Conservation (phyloP, 2,888 invertebrate genomes). For the Anaspis maculata region DNA sequence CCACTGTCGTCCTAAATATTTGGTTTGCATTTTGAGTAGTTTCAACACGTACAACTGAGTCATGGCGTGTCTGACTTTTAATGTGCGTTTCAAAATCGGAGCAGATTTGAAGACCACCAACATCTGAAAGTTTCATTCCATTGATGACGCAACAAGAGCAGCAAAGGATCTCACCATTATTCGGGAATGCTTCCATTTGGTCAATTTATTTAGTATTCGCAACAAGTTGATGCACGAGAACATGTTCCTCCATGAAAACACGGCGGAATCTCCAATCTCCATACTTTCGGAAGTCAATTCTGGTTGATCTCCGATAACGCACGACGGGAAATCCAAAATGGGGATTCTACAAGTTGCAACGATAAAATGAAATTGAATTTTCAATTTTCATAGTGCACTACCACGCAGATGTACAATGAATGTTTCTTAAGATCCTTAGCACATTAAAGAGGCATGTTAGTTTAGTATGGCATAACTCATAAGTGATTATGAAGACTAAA, state of each 20-base stretch:
- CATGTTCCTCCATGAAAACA: conserved; percentile 95
- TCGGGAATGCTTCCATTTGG: conserved; percentile 99
- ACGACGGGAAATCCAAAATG: conserved; percentile 89
- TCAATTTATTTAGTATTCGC: conserved; percentile 93
- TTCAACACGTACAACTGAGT: conserved; percentile 98
- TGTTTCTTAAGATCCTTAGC: too few relatives aligned
- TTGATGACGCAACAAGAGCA: too few relatives aligned
- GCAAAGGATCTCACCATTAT: conserved; percentile 62
- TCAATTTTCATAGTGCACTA: too few relatives aligned
- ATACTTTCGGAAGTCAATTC: conserved; percentile 88
- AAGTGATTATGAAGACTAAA: too few relatives aligned
- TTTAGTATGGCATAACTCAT: too few relatives aligned
- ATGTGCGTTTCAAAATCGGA: conserved; percentile 91
- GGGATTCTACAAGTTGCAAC: conserved; percentile 71
- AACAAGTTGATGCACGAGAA: conserved; percentile 96
- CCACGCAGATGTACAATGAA: too few relatives aligned
- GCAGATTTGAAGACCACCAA: conserved; percentile 96
- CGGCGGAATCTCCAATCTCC: conserved; percentile 74
- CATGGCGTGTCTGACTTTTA: conserved; percentile 92
- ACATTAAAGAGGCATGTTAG: too few relatives aligned
- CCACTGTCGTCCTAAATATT: conserved; percentile 98
- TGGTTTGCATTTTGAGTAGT: conserved; percentile 98
- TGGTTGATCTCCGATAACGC: conserved; percentile 91
- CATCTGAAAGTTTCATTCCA: conserved; percentile 3
- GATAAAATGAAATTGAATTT: conserved; percentile 3